phyloP scores from a whole-genome alignment of 2,888 invertebrate species.

The Hydropsyche betteni region DNA sequence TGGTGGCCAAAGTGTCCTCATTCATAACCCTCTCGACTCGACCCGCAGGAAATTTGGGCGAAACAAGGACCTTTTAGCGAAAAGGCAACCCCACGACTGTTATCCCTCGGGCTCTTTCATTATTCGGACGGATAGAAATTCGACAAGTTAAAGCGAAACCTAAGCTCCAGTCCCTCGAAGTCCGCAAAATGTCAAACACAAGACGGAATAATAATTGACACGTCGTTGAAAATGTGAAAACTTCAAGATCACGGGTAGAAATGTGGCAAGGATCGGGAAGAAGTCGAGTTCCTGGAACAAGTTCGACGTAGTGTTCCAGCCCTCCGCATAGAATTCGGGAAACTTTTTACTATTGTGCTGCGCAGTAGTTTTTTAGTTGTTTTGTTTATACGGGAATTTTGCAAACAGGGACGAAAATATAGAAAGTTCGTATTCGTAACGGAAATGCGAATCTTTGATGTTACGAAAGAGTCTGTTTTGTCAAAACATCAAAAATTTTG shows the following conservation, averaged over 20 bases:
- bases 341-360: conserved; percentile 23
- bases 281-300: not conserved
- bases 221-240: conserved; percentile 17
- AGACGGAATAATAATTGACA: conserved; percentile 2
- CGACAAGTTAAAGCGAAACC: conserved; percentile 1
- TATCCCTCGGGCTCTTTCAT: conserved; percentile 1
- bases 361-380: conserved; percentile 19
- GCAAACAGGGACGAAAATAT: not conserved
- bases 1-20: conserved; percentile 19
- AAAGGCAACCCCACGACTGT: conserved; percentile 3
- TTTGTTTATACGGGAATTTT: conserved; percentile 15
- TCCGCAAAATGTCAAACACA: not conserved
- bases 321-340: not conserved
- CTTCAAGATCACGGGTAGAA: not conserved
- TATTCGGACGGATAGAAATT: not conserved
- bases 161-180: not conserved
- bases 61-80: conserved; percentile 19
- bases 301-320: not conserved
- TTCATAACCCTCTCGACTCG: conserved; percentile 22
- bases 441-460: not conserved
- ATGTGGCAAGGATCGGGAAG: not conserved
- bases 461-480: no score
- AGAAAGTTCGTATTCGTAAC: not conserved
- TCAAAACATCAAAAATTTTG: not conserved
- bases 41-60: not conserved